These are phyloP conservation scores for Drosophila repletoides DNA, from an alignment of 1,140 invertebrate genomes.

Conservation along the genomic window DNA sequence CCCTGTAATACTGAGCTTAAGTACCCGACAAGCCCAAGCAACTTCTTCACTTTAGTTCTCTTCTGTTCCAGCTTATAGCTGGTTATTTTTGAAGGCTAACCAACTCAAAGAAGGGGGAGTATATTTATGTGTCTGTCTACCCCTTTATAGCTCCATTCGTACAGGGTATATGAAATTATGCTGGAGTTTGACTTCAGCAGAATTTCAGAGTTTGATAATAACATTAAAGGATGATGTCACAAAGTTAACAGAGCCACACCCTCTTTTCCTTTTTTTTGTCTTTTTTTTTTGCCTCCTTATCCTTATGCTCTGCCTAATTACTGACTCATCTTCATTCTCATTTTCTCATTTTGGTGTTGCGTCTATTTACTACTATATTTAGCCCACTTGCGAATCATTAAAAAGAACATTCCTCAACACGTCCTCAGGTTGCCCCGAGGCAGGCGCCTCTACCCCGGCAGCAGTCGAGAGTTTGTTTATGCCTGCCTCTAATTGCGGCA, in stretches of 20 bases:
- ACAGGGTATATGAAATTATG: too few relatives aligned
- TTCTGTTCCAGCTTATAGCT: too few relatives aligned
- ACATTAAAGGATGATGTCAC: constrained; percentile 61
- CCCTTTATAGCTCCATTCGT: too few relatives aligned
- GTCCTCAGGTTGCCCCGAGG: constrained; percentile 21
- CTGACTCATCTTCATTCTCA: constrained; percentile 47
- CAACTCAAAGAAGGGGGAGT: too few relatives aligned
- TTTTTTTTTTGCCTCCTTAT: constrained; percentile 23
- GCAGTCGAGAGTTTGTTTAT: constrained; percentile 39
- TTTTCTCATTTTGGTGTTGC: constrained; percentile 30
- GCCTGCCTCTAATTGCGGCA: constrained; percentile 58
- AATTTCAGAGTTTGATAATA: constrained; percentile 17
- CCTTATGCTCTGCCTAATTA: constrained; percentile 57
- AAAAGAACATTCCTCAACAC: constrained; percentile 57
- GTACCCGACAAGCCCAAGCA: too few relatives aligned
- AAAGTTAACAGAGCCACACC: constrained; percentile 29
- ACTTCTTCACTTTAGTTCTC: too few relatives aligned
- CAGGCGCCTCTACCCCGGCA: constrained; percentile 7
- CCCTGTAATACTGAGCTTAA: too few relatives aligned
- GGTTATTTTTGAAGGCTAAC: too few relatives aligned
- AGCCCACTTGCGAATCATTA: constrained; percentile 61
- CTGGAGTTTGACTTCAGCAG: not conserved
- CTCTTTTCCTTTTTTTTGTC: constrained; percentile 11
- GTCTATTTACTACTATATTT: constrained; percentile 43
- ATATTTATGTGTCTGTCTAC: too few relatives aligned